Base-by-base conservation (phyloP, 1,140 invertebrate genomes). In the Drosophila lini region DNA sequence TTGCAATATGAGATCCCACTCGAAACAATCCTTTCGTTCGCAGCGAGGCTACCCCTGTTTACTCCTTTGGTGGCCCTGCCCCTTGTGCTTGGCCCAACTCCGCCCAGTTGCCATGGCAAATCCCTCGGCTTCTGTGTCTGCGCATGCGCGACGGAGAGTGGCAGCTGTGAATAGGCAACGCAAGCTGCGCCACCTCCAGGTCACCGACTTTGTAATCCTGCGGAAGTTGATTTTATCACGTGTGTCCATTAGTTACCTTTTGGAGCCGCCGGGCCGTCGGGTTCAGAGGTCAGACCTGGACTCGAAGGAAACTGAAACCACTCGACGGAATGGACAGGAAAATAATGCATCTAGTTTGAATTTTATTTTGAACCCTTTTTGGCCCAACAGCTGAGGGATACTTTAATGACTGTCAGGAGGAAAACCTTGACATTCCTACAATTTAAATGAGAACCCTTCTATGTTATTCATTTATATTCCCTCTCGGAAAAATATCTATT, bases 151-250 rank as follows among this genome's bases (percentile, higher is more conserved):
- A 88, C 83, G 73, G 34, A 74, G 86, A 74, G 74, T 38, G 63
- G 53, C 82, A 88, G 83, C 80, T 83, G 83, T 56, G 47, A 48
- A n/a, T 5, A n/a, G 59, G 31, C 15, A 45, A 19, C 34, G 9
- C n/a, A 34, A 19, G 32, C 22, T 67, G 61, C 62, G 52, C 65
- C 53, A 68, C 67, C 64, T 42, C 48, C 71, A 55, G 78, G 69
- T 73, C 82, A 63, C 65, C 74, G 70, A 67, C 67, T 61, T 60
- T 82, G 76, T 88, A 88, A 88, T 88, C 83, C 83, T 88, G 83
- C 83, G 83, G 83, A 88, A 88, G 83, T 88, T 83, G 84, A 80
- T 71, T 77, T 69, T 83, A 88, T 83, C 83, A 88, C 80, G 83
- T 73, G 80, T 74, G 57, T 77, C 84, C 77, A 85, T 85, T 81